These are phyloP conservation scores for Chironomus tentans DNA, from an alignment of 2,888 invertebrate genomes.

Conservation along the genomic window DNA sequence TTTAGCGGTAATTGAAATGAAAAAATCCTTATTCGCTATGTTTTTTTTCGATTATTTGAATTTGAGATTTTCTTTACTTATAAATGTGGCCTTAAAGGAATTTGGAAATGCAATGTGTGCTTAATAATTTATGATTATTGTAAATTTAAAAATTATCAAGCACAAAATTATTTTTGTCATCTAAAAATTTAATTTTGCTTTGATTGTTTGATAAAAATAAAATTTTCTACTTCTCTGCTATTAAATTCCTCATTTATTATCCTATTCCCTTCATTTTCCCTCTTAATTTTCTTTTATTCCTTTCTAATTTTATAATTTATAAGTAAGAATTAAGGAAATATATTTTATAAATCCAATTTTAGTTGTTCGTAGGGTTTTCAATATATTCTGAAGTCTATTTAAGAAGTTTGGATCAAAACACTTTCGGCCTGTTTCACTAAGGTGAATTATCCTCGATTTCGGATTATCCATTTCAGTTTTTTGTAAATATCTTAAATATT, in stretches of 20 bases:
- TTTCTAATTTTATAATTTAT: too few species aligned
- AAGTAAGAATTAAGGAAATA: too few species aligned
- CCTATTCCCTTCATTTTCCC: too few species aligned
- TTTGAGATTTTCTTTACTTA: background rate
- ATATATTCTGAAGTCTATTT: too few species aligned
- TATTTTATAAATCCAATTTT: too few species aligned
- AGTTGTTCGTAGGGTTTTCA: too few species aligned
- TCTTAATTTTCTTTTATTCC: background rate
- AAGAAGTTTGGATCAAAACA: too few species aligned
- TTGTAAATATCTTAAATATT: too few species aligned
- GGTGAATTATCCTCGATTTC: too few species aligned
- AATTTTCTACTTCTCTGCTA: background rate
- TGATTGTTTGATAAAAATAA: background rate
- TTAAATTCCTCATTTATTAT: background rate
- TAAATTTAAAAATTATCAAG: too few species aligned
- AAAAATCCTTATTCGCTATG: background rate
- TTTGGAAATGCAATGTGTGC: background rate
- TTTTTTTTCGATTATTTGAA: background rate
- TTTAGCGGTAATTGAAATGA: conserved; percentile 16
- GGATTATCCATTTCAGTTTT: too few species aligned
- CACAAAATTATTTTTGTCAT: background rate
- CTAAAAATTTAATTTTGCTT: background rate
- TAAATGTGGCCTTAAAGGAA: background rate
- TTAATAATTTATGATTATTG: background rate
- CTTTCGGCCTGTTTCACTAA: too few species aligned